Conservation (phyloP, 1,140 invertebrate genomes). For the Heliconius nattereri region DNA sequence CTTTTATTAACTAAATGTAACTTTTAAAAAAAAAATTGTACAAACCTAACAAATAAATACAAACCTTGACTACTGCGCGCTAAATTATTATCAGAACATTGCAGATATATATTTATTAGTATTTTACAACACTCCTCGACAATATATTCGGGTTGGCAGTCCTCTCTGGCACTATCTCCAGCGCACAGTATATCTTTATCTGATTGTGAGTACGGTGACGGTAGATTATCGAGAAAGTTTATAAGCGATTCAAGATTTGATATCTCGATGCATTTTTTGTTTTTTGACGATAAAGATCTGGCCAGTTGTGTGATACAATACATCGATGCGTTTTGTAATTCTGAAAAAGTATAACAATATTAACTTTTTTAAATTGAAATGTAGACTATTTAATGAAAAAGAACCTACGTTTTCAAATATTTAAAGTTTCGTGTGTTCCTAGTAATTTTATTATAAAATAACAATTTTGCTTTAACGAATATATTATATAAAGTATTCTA, state of each 20-base stretch:
- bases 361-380: too few relatives aligned
- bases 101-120: constrained; percentile 54
- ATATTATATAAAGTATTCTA: too few relatives aligned
- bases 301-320: constrained; percentile 58
- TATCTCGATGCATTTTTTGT: constrained; percentile 52
- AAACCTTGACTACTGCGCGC: constrained; percentile 58
- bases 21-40: neutral
- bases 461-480: too few relatives aligned
- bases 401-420: too few relatives aligned
- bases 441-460: too few relatives aligned
- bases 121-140: constrained; percentile 60
- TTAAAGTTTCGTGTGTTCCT: too few relatives aligned
- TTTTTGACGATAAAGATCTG: constrained; percentile 42
- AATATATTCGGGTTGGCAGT: constrained; percentile 68
- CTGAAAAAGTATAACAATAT: constrained; percentile 45
- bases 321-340: constrained; percentile 57
- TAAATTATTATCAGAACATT: constrained; percentile 51
- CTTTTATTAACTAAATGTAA: too few relatives aligned
- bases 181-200: constrained; percentile 32
- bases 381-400: too few relatives aligned
- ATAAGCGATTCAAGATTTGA: constrained; percentile 46
- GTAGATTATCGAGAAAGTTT: constrained; percentile 56
- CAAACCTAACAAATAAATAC: neutral
- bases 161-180: constrained; percentile 44
- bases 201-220: constrained; percentile 38